These are phyloP conservation scores for Parapsyche elsis DNA, from an alignment of 1,140 invertebrate genomes.

Conservation along the genomic window DNA sequence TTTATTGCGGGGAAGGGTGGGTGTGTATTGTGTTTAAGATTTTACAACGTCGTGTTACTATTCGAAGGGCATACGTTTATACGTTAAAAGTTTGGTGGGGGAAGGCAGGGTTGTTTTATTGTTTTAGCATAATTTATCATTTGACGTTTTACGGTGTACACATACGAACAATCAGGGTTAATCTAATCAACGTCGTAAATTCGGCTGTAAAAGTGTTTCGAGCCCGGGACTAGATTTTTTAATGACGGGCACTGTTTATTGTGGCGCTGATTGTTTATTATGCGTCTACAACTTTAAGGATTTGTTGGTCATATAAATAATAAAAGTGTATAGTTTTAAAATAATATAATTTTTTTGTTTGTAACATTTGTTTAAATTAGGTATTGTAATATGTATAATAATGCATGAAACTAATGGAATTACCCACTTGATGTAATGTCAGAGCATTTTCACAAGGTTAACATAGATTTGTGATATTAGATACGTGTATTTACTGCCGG, in stretches of 20 bases:
- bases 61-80: background rate
- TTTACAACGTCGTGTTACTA: slow-evolving; percentile 13
- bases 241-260: slow-evolving; percentile 39
- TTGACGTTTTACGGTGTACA: slow-evolving; percentile 20
- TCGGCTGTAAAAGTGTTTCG: slow-evolving; percentile 43
- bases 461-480: no score
- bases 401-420: no score
- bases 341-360: no score
- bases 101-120: slow-evolving; percentile 7
- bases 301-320: no score
- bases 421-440: no score
- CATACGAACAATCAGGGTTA: slow-evolving; percentile 45
- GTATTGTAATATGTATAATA: no score
- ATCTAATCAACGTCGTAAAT: slow-evolving; percentile 50
- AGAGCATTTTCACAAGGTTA: no score
- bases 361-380: no score
- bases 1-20: slow-evolving; percentile 18
- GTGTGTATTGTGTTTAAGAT: background rate
- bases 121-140: slow-evolving; percentile 41
- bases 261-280: background rate
- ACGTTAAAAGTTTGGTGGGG: background rate
- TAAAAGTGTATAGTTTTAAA: no score
- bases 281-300: no score
- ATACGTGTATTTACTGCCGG: no score
- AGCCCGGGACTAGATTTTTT: background rate